Conservation (phyloP, 2,888 invertebrate species). For the Xylocampa areola region DNA sequence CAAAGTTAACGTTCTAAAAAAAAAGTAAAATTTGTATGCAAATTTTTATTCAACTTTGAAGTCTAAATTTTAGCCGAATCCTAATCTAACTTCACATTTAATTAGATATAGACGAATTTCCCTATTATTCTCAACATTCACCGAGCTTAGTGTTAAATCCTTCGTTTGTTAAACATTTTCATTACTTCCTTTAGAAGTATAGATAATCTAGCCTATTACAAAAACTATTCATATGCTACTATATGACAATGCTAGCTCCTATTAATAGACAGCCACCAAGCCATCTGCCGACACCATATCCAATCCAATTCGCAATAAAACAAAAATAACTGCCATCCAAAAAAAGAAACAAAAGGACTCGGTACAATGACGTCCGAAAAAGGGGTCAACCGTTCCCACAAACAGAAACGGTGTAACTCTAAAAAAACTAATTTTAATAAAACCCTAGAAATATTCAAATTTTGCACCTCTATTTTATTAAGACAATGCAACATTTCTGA, state of each 20-base stretch:
- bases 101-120: too few species aligned
- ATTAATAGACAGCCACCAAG: constrained; percentile 40
- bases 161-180: too few species aligned
- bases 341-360: constrained; percentile 74
- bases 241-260: constrained; percentile 7
- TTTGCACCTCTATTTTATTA: constrained; percentile 82
- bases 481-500: constrained; percentile 78
- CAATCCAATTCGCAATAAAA: constrained; percentile 66
- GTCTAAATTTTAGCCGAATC: too few species aligned
- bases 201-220: too few species aligned
- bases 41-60: too few species aligned
- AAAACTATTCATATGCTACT: too few species aligned
- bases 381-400: constrained; percentile 84
- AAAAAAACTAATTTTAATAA: constrained; percentile 83
- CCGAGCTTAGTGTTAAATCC: too few species aligned
- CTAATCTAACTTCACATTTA: too few species aligned
- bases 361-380: constrained; percentile 73
- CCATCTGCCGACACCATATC: constrained; percentile 68
- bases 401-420: constrained; percentile 65
- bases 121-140: too few species aligned
- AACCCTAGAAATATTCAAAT: constrained; percentile 60
- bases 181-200: too few species aligned
- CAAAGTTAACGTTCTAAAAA: too few species aligned
- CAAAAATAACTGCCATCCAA: constrained; percentile 70
- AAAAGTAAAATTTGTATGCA: too few species aligned